These are phyloP conservation scores for Dynastes grantii DNA, from an alignment of 2,888 invertebrate genomes.

Conservation along the genomic window DNA sequence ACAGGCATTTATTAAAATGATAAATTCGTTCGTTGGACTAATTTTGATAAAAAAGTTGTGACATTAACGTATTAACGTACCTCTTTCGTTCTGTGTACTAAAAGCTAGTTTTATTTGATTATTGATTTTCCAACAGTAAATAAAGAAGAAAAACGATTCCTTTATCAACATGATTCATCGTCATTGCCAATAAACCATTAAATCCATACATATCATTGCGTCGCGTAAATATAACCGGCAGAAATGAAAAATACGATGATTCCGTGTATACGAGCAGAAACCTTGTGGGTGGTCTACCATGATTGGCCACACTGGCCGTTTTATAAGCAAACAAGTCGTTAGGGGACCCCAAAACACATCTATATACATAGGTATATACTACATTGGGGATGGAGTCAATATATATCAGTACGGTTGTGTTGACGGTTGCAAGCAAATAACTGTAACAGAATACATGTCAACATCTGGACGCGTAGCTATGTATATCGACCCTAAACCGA, in stretches of 20 bases:
- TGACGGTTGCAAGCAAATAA: conserved; percentile 59
- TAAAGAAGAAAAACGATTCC: no score
- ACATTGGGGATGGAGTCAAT: conserved; percentile 32
- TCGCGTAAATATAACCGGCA: conserved; percentile 19
- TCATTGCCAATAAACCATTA: conserved; percentile 36
- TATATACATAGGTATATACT: conserved; percentile 23
- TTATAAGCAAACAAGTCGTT: conserved; percentile 43
- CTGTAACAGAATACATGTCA: conserved; percentile 57
- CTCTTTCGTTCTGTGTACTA: no score
- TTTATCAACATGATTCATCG: conserved; percentile 20
- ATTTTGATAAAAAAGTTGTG: no score
- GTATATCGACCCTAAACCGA: conserved; percentile 41
- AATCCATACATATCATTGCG: neutral
- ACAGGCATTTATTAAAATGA: no score
- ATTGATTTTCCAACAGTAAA: no score
- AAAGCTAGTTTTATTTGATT: no score
- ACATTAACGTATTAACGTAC: no score
- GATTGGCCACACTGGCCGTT: conserved; percentile 42
- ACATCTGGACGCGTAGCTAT: conserved; percentile 47
- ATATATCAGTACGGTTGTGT: conserved; percentile 49
- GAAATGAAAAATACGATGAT: conserved; percentile 38
- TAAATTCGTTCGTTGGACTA: no score
- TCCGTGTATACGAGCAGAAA: conserved; percentile 27
- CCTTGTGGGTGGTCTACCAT: conserved; percentile 37
- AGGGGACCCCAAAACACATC: conserved; percentile 37